Conservation (phyloP, 1,140 invertebrate genomes). For the Drosophila repletoides region DNA sequence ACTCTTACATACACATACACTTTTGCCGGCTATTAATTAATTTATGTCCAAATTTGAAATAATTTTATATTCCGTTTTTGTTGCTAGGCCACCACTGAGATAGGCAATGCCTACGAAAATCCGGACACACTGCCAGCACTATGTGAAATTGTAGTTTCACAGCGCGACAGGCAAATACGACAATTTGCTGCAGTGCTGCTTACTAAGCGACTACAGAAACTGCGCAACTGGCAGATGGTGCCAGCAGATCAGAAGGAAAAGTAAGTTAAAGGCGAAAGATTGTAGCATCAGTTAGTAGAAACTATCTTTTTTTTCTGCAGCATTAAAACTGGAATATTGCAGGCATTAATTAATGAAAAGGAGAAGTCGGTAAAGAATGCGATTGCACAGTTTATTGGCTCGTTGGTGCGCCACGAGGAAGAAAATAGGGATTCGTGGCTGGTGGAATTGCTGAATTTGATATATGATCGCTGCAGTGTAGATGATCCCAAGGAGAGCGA, state of each 20-base stretch:
- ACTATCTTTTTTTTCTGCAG: slow-evolving; percentile 69
- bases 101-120: slow-evolving; percentile 86
- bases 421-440: slow-evolving; percentile 85
- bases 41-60: slow-evolving; percentile 10
- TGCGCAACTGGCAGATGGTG: slow-evolving; percentile 85
- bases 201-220: slow-evolving; percentile 85
- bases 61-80: slow-evolving; percentile 1
- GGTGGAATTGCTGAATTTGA: slow-evolving; percentile 87
- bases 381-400: slow-evolving; percentile 87
- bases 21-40: slow-evolving; percentile 22
- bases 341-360: slow-evolving; percentile 85
- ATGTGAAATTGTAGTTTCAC: slow-evolving; percentile 84
- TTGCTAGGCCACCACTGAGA: slow-evolving; percentile 85
- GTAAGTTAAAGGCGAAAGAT: slow-evolving; percentile 78
- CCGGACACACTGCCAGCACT: slow-evolving; percentile 85
- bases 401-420: slow-evolving; percentile 88
- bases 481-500: slow-evolving; percentile 73
- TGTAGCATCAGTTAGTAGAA: neutral
- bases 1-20: neutral
- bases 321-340: slow-evolving; percentile 85
- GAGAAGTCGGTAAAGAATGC: slow-evolving; percentile 86
- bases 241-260: slow-evolving; percentile 83
- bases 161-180: slow-evolving; percentile 85
- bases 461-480: slow-evolving; percentile 77
- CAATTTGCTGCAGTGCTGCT: slow-evolving; percentile 88